Percentiles rank a stretch among this genome's conserved stretches.
These are phyloP conservation scores for Paracanthobrama guichenoti DNA, from an alignment of 2,113 vertebrate genomes.

Conservation along the genomic window DNA sequence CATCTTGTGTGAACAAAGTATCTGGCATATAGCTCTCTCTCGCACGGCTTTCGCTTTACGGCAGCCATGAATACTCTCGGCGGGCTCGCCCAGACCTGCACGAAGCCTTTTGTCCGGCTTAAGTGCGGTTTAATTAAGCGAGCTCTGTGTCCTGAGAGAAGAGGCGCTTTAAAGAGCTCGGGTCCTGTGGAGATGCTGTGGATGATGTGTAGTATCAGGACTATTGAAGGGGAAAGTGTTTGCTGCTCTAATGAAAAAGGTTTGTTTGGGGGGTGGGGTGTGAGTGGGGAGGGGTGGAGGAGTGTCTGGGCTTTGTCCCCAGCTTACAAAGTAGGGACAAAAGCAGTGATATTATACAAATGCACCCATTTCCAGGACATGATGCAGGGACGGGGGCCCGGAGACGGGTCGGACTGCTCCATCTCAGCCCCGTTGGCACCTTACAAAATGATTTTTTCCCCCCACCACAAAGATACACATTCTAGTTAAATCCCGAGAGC, in stretches of 20 bases:
- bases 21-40: slow-evolving; percentile 68
- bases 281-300: slow-evolving; percentile 50
- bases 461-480: slow-evolving; percentile 19
- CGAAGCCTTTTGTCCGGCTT: slow-evolving; percentile 74
- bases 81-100: slow-evolving; percentile 69
- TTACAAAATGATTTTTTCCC: slow-evolving; percentile 27
- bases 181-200: slow-evolving; percentile 50
- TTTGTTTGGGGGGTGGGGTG: slow-evolving; percentile 67
- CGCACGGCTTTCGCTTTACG: slow-evolving; percentile 66
- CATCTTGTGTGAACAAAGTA: slow-evolving; percentile 83
- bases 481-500: slow-evolving; percentile 31
- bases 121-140: slow-evolving; percentile 84
- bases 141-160: slow-evolving; percentile 76
- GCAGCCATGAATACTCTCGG: slow-evolving; percentile 72
- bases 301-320: slow-evolving; percentile 67
- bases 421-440: slow-evolving; percentile 38
- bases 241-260: slow-evolving; percentile 79
- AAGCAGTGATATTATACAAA: slow-evolving; percentile 72
- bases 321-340: slow-evolving; percentile 72
- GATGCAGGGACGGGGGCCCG: slow-evolving; percentile 51
- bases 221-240: slow-evolving; percentile 71
- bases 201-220: slow-evolving; percentile 54
- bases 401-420: slow-evolving; percentile 52
- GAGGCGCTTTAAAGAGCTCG: slow-evolving; percentile 62
- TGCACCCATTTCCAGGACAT: slow-evolving; percentile 74